These are phyloP conservation scores for Hypomecis atomaria DNA, from an alignment of 2,888 invertebrate species.

Conservation along the genomic window DNA sequence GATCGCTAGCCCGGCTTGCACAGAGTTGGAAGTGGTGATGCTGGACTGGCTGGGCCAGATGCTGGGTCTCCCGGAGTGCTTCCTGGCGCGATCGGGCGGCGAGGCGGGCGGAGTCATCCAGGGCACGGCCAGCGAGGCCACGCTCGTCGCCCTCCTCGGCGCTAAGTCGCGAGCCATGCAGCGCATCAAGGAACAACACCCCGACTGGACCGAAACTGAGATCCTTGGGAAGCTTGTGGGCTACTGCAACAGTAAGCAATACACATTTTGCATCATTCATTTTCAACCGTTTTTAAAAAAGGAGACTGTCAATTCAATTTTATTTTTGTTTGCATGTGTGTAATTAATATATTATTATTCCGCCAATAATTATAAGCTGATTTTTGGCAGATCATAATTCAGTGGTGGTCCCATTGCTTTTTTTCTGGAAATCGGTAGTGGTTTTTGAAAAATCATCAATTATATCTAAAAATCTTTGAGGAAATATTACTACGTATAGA, in stretches of 20 bases:
- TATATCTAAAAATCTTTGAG: no score
- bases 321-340: no score
- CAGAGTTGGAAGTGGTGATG: conserved; percentile 97
- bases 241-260: conserved; percentile 91
- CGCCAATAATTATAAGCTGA: no score
- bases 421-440: no score
- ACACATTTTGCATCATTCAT: not conserved
- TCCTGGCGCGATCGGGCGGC: conserved; percentile 92
- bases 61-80: conserved; percentile 93
- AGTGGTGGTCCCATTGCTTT: no score
- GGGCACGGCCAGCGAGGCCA: conserved; percentile 98
- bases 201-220: conserved; percentile 89
- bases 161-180: conserved; percentile 91
- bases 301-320: no score
- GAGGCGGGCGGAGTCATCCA: conserved; percentile 96
- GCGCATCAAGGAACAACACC: conserved; percentile 88
- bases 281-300: not conserved
- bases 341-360: no score
- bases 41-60: conserved; percentile 98
- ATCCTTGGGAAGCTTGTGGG: conserved; percentile 93
- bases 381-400: no score
- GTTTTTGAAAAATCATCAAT: no score
- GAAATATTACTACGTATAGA: no score
- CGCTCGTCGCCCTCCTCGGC: conserved; percentile 95
- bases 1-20: conserved; percentile 98